These are phyloP conservation scores for Cephalopachus bancanus DNA, from an alignment of 2,797 vertebrate species.

Conservation along the genomic window DNA sequence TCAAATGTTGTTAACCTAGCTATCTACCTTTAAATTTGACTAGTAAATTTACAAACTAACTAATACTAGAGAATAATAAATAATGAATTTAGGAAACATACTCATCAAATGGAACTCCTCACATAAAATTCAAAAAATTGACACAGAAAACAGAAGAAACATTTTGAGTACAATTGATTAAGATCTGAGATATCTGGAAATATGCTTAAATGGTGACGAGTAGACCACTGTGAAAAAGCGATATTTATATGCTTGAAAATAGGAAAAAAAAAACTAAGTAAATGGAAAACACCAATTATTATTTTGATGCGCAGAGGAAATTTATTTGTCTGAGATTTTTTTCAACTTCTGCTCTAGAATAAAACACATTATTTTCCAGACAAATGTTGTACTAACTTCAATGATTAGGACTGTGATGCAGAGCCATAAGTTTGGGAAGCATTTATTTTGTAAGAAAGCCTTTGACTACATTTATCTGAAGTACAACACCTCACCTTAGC, in stretches of 20 bases:
- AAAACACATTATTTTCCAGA: not conserved
- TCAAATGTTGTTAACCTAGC: not conserved
- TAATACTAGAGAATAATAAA: not conserved
- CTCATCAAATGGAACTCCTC: not conserved
- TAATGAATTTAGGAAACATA: not conserved
- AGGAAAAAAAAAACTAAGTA: not conserved
- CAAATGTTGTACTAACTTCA: not conserved
- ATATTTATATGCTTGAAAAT: not conserved
- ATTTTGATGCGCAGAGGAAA: not conserved
- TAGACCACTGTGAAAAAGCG: not conserved
- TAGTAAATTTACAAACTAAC: not conserved
- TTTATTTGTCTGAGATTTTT: not conserved
- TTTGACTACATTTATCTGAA: not conserved
- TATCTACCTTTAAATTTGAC: not conserved
- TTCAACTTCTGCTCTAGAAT: not conserved
- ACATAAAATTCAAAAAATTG: not conserved
- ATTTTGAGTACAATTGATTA: not conserved
- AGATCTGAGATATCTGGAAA: not conserved
- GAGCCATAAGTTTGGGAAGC: not conserved
- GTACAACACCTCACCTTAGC: not conserved
- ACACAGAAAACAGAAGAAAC: not conserved
- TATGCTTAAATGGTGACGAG: not conserved
- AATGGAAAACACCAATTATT: not conserved
- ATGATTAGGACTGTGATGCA: not conserved
- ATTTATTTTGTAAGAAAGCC: not conserved